Conservation (phyloP, 2,797 vertebrate genomes). For the Sebastes kiyomatsui region DNA sequence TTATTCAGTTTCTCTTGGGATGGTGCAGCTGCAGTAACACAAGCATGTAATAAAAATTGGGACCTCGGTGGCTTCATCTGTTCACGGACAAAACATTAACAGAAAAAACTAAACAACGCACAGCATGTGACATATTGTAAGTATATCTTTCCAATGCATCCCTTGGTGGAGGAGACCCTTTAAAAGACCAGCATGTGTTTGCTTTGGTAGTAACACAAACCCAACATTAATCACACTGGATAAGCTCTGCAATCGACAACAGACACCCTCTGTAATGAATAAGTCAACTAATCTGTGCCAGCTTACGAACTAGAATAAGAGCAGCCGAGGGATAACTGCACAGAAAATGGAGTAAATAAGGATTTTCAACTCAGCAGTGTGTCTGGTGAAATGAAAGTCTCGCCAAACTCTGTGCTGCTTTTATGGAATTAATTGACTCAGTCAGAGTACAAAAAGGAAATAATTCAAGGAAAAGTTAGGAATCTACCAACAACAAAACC, state of each 20-base stretch:
- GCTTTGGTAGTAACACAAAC: conserved; percentile 68
- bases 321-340: conserved; percentile 69
- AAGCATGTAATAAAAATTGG: conserved; percentile 25
- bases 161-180: conserved; percentile 49
- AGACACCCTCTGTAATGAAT: conserved; percentile 77
- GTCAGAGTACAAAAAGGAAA: conserved; percentile 50
- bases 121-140: conserved; percentile 59
- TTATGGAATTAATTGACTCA: conserved; percentile 67
- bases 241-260: conserved; percentile 75
- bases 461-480: conserved; percentile 38
- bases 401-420: conserved; percentile 44
- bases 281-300: conserved; percentile 77
- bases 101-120: conserved; percentile 30
- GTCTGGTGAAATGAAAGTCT: conserved; percentile 62
- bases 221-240: conserved; percentile 76
- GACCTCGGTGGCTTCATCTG: conserved; percentile 30
- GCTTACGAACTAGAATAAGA: conserved; percentile 72
- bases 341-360: conserved; percentile 67
- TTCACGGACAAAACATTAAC: conserved; percentile 45
- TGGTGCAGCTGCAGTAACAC: conserved; percentile 21
- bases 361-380: conserved; percentile 65
- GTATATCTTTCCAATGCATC: conserved; percentile 51
- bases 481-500: conserved; percentile 37
- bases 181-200: conserved; percentile 67
- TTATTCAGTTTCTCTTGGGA: conserved; percentile 34